These are phyloP conservation scores for Luffia ferchaultella DNA, from an alignment of 2,888 invertebrate genomes.

Conservation along the genomic window DNA sequence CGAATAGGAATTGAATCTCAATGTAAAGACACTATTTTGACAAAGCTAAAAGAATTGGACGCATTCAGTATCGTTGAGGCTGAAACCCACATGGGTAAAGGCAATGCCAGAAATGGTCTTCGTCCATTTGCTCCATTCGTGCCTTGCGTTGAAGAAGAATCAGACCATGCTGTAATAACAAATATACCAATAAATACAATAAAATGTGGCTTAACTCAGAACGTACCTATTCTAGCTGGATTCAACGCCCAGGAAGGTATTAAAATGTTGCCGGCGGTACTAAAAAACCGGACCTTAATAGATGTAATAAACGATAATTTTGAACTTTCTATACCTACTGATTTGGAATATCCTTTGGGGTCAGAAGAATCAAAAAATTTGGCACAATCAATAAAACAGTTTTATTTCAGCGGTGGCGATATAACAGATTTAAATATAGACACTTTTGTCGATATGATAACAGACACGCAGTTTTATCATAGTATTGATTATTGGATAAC, in stretches of 20 bases:
- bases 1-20: constrained; percentile 15
- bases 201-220: constrained; percentile 26
- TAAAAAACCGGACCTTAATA: constrained; percentile 9
- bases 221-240: constrained; percentile 36
- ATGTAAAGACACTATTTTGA: constrained; percentile 13
- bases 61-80: constrained; percentile 20
- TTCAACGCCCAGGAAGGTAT: constrained; percentile 36
- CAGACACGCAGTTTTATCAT: constrained; percentile 18
- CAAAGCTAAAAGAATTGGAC: constrained; percentile 15
- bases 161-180: constrained; percentile 26
- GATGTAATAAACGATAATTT: constrained; percentile 19
- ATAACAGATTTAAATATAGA: constrained; percentile 12
- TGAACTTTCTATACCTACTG: constrained; percentile 22
- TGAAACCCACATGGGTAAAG: constrained; percentile 16
- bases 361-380: constrained; percentile 17
- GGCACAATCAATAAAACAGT: constrained; percentile 18
- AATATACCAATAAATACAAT: constrained; percentile 29
- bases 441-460: constrained; percentile 15
- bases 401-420: constrained; percentile 20
- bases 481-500: constrained; percentile 15
- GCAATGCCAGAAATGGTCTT: constrained; percentile 15
- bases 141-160: constrained; percentile 34
- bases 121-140: constrained; percentile 24
- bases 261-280: constrained; percentile 15
- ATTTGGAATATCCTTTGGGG: constrained; percentile 21